A percentile compares a stretch with the other conserved stretches of the same genome.
Conservation (phyloP, 2,113 vertebrate species). For the Tachysurus fulvidraco region DNA sequence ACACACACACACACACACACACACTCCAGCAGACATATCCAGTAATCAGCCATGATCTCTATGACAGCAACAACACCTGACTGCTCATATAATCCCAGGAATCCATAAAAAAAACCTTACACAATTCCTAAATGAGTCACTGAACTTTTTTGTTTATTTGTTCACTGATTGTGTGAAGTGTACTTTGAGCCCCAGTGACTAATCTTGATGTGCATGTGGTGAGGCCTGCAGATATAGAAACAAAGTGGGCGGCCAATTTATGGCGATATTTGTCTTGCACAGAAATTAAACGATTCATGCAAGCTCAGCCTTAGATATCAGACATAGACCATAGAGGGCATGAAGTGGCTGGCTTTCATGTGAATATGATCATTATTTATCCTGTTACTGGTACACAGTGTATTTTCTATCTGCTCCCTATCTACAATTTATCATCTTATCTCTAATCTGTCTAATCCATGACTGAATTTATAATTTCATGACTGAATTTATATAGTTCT, state of each 20-base stretch:
- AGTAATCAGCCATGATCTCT: neutral
- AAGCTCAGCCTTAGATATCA: slow-evolving; percentile 9
- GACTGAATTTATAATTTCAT: neutral
- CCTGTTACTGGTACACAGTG: neutral
- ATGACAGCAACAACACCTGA: neutral
- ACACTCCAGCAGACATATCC: too few species aligned
- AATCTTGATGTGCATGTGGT: slow-evolving; percentile 48
- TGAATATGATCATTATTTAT: neutral
- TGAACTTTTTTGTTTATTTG: slow-evolving; percentile 55
- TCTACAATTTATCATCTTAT: neutral
- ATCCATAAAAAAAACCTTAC: slow-evolving; percentile 21
- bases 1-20: neutral
- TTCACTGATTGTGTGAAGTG: slow-evolving; percentile 48
- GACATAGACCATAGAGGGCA: neutral
- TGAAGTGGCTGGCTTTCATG: neutral
- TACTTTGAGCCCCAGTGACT: slow-evolving; percentile 57
- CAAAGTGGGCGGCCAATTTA: slow-evolving; percentile 30
- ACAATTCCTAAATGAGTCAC: slow-evolving; percentile 45
- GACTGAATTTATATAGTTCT: neutral
- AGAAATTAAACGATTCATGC: slow-evolving; percentile 12
- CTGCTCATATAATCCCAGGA: slow-evolving; percentile 25
- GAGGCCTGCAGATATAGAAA: slow-evolving; percentile 42
- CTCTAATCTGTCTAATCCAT: neutral
- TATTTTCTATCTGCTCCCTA: neutral
- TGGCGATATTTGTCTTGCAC: slow-evolving; percentile 20